A percentile compares a stretch with the other conserved stretches of the same genome.
Evolutionary conservation across 2,797 vertebrate genomes (phyloP).

Genomic region (Tenualosa ilisha): DNA sequence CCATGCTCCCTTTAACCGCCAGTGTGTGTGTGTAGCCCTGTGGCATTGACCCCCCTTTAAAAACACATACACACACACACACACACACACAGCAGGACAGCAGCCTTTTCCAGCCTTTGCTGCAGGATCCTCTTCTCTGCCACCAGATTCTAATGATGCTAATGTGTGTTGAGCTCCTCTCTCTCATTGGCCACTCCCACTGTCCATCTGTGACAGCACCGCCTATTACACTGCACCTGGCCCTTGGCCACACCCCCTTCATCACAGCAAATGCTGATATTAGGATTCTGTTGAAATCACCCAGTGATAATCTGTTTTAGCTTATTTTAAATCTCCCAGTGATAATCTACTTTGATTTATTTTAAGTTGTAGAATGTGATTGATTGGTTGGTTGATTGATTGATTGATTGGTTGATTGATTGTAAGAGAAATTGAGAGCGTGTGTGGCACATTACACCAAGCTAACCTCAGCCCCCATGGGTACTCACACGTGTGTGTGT

Average conservation of each 20-base stretch:
- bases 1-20: conserved; percentile 37
- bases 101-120: too few species aligned
- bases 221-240: neutral
- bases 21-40: too few species aligned
- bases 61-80: too few species aligned
- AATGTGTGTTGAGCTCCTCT: neutral
- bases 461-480: neutral
- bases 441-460: neutral
- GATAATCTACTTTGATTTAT: neutral
- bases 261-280: neutral
- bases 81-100: too few species aligned
- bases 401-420: neutral
- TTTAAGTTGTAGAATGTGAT: neutral
- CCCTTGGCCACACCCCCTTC: neutral
- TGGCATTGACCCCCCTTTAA: too few species aligned
- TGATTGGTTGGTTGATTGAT: neutral
- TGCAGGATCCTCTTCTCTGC: too few species aligned
- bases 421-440: neutral
- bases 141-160: too few species aligned
- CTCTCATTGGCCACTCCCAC: neutral
- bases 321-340: neutral
- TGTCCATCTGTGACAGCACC: neutral
- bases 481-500: neutral
- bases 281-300: neutral
- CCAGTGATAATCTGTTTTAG: neutral